Evolutionary conservation across 1,140 invertebrate genomes (phyloP).

Genomic region (Drosophila lacteicornis): DNA sequence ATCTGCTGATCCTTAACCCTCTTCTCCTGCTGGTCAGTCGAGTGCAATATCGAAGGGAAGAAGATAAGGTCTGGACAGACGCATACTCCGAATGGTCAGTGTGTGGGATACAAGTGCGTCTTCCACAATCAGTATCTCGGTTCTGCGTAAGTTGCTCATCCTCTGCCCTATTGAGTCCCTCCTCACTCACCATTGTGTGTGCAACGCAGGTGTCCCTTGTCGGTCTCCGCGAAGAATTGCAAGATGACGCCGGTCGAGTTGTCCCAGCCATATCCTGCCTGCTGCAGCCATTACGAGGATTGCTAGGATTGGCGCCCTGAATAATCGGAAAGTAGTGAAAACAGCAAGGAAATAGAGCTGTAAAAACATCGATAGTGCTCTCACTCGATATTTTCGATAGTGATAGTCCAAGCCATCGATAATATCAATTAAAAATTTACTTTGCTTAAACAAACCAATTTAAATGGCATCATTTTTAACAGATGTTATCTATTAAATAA

Average conservation of each 20-base stretch:
- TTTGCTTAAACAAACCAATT: no score
- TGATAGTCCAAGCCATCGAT: no score
- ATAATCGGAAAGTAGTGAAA: not conserved
- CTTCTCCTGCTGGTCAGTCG: not conserved
- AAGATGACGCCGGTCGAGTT: constrained; percentile 25
- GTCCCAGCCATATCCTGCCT: constrained; percentile 55
- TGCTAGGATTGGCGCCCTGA: constrained; percentile 3
- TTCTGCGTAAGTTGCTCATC: constrained; percentile 12
- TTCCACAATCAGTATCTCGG: no score
- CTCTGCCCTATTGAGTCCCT: no score
- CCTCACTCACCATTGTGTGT: not conserved
- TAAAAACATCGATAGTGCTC: no score
- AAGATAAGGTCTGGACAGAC: constrained; percentile 39
- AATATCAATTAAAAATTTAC: no score
- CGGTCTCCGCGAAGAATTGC: constrained; percentile 18
- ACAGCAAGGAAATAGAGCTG: not conserved
- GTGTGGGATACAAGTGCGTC: constrained; percentile 12
- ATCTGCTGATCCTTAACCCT: not conserved
- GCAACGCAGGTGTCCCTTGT: constrained; percentile 30
- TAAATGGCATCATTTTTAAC: no score
- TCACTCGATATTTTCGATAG: no score
- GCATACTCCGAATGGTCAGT: constrained; percentile 16
- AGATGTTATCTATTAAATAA: no score
- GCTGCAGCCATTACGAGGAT: constrained; percentile 46
- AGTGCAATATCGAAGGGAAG: constrained; percentile 28